Conservation (phyloP, 2,888 invertebrate species). For the Ennomos fuscantarius region DNA sequence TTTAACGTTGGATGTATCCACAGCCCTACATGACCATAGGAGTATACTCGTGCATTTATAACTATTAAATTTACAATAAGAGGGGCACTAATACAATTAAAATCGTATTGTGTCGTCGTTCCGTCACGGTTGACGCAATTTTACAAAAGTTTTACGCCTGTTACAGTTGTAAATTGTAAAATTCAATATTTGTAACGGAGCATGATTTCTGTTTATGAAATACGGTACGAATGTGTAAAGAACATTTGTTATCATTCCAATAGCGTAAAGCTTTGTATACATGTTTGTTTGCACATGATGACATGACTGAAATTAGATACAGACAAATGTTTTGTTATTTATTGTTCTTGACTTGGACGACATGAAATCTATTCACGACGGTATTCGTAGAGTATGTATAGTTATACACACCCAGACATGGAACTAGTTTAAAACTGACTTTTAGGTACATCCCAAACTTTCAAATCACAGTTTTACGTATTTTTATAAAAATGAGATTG, state of each 20-base stretch:
- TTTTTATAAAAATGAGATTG: too few relatives aligned
- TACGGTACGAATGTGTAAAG: constrained; percentile 19
- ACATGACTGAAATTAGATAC: constrained; percentile 34
- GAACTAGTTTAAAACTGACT: too few relatives aligned
- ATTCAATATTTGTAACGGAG: constrained; percentile 60
- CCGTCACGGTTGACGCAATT: constrained; percentile 54
- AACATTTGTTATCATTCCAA: constrained; percentile 42
- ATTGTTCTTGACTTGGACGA: neutral
- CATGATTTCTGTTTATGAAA: constrained; percentile 34
- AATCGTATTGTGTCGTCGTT: constrained; percentile 56
- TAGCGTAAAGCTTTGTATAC: constrained; percentile 38
- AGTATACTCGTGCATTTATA: constrained; percentile 1
- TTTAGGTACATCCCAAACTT: too few relatives aligned
- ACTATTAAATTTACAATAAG: constrained; percentile 22
- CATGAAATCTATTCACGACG: neutral
- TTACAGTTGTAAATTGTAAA: constrained; percentile 56
- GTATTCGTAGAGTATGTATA: too few relatives aligned
- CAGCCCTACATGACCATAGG: neutral
- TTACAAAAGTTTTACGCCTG: constrained; percentile 52
- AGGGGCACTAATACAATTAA: constrained; percentile 56
- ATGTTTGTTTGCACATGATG: constrained; percentile 30
- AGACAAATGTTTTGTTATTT: constrained; percentile 33
- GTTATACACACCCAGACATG: too few relatives aligned
- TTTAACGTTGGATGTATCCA: neutral
- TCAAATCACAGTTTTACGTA: too few relatives aligned